These are phyloP conservation scores for Dicrurus megarhynchus DNA, from an alignment of 2,113 vertebrate genomes.

Conservation along the genomic window DNA sequence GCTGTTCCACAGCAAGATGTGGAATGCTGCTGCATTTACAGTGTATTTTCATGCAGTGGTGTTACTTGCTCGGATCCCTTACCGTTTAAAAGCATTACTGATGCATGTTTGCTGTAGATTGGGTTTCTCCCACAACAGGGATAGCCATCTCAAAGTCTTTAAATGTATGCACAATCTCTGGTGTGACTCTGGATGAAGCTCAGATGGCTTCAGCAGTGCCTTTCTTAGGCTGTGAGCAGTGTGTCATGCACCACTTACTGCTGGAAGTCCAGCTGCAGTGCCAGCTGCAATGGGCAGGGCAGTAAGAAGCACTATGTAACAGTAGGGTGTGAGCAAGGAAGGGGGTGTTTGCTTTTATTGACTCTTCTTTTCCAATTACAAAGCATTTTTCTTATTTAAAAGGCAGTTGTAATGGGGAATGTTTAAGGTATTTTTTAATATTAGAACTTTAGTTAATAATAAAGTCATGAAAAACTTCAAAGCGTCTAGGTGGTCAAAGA, in stretches of 20 bases:
- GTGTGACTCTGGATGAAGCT: neutral
- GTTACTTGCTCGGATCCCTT: neutral
- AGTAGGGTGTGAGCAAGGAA: neutral
- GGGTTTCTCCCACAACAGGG: neutral
- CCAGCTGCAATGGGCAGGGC: rapidly evolving
- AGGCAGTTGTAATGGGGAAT: neutral
- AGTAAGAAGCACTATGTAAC: neutral
- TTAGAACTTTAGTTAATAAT: neutral
- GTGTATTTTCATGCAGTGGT: rapidly evolving
- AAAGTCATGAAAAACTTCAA: neutral
- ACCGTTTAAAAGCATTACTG: neutral
- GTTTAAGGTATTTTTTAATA: neutral
- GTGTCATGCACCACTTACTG: neutral
- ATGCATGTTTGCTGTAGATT: neutral
- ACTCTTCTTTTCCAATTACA: neutral
- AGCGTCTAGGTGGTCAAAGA: neutral
- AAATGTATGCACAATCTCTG: neutral
- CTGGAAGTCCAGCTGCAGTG: neutral
- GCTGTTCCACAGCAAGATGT: neutral
- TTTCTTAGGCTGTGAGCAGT: neutral
- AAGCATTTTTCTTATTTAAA: neutral
- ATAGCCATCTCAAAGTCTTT: neutral
- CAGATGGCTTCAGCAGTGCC: neutral
- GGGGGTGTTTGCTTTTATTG: neutral
- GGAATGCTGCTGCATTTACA: neutral